phyloP scores from a whole-genome alignment of 2,888 invertebrate species.

The Thumatha senex region DNA sequence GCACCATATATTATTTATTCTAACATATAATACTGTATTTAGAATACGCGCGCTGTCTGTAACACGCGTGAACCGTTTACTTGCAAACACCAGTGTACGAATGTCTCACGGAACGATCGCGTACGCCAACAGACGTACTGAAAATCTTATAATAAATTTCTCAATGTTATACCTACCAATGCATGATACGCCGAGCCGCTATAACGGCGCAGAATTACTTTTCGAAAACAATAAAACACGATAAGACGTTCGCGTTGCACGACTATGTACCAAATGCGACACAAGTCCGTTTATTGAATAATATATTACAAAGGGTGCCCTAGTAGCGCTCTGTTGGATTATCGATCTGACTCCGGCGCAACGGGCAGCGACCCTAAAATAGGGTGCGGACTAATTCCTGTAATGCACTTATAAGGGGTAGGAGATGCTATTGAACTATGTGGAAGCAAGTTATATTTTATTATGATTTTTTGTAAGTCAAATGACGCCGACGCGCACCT shows the following conservation, averaged over 20 bases:
- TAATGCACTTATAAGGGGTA: constrained; percentile 39
- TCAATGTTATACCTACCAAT: constrained; percentile 70
- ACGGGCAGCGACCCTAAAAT: constrained; percentile 52
- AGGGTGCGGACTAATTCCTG: constrained; percentile 48
- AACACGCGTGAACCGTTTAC: constrained; percentile 23
- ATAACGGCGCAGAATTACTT: constrained; percentile 74
- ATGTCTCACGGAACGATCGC: constrained; percentile 38
- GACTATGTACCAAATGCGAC: constrained; percentile 44
- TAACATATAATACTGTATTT: constrained; percentile 9
- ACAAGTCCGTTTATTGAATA: constrained; percentile 31
- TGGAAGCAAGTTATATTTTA: constrained; percentile 37
- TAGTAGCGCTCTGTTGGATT: constrained; percentile 50
- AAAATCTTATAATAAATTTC: constrained; percentile 59
- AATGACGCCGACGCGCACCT: too few species aligned
- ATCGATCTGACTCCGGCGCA: constrained; percentile 78
- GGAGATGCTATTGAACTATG: constrained; percentile 32
- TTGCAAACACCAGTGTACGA: constrained; percentile 26
- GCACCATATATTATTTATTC: constrained; percentile 12
- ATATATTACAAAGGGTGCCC: constrained; percentile 43
- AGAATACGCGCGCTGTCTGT: constrained; percentile 21
- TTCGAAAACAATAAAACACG: constrained; percentile 75
- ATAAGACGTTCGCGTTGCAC: constrained; percentile 63
- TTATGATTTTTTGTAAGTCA: too few species aligned
- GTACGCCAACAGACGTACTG: constrained; percentile 54
- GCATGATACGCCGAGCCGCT: constrained; percentile 66